These are phyloP conservation scores for Crypturellus tataupa DNA, from an alignment of 2,797 vertebrate genomes.

Conservation along the genomic window DNA sequence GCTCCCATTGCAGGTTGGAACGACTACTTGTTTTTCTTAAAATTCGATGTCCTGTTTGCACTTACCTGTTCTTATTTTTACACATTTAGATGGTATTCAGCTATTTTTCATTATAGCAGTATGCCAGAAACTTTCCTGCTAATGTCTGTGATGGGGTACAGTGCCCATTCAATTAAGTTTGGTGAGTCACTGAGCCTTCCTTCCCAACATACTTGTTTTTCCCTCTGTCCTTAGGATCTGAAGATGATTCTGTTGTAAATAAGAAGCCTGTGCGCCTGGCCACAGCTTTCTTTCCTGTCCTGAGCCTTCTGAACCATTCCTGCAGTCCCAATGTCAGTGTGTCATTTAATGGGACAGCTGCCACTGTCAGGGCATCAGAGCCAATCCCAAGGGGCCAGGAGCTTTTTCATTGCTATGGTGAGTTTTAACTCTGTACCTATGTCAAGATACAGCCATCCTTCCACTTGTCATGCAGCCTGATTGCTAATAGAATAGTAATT, in stretches of 20 bases:
- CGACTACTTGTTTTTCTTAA: neutral
- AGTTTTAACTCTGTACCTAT: constrained; percentile 14
- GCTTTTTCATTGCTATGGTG: constrained; percentile 96
- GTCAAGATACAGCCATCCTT: neutral
- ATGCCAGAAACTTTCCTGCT: neutral
- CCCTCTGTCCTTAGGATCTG: constrained; percentile 74
- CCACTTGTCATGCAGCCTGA: neutral
- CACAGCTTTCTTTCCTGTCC: constrained; percentile 90
- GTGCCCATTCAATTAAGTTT: neutral
- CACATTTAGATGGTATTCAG: neutral
- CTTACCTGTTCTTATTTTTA: neutral
- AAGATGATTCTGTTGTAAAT: constrained; percentile 78
- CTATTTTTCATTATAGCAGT: constrained; percentile 1
- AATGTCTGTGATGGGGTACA: neutral
- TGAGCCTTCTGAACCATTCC: constrained; percentile 96
- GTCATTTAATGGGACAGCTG: constrained; percentile 83
- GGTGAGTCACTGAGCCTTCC: neutral
- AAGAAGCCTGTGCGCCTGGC: constrained; percentile 87
- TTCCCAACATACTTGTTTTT: constrained; percentile 27
- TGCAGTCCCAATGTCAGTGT: constrained; percentile 93
- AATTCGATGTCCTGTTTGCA: neutral
- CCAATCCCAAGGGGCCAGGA: constrained; percentile 87
- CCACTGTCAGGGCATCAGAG: constrained; percentile 84
- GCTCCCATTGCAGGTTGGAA: neutral
- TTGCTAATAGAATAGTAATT: neutral